Evolutionary conservation across 2,888 invertebrate genomes (phyloP).

Genomic region (Lissocephala sabroskyi): DNA sequence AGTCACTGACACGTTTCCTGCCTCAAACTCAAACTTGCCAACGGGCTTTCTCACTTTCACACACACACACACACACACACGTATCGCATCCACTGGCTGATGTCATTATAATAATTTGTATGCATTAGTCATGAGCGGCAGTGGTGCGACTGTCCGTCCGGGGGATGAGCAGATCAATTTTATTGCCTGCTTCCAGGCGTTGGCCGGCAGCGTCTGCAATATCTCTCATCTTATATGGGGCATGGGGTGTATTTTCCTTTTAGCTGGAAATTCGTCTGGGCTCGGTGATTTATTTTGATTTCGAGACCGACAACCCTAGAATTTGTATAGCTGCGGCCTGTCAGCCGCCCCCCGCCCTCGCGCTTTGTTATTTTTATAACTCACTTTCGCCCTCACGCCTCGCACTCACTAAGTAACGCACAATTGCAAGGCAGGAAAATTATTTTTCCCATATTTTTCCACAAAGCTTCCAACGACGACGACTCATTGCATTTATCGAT

Average conservation of each 20-base stretch:
- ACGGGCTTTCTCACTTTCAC: conserved; percentile 52
- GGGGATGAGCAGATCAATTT: neutral
- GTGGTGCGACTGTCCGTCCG: conserved; percentile 3
- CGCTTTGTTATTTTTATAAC: conserved; percentile 18
- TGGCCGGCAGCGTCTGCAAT: neutral
- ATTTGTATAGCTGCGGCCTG: too few species aligned
- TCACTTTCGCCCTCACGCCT: too few species aligned
- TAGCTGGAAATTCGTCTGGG: conserved; percentile 45
- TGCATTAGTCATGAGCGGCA: conserved; percentile 40
- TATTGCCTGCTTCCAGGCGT: conserved; percentile 2
- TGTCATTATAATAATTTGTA: conserved; percentile 57
- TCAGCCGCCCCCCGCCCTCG: too few species aligned
- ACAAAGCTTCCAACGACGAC: conserved; percentile 17
- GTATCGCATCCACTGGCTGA: conserved; percentile 28
- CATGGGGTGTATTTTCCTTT: conserved; percentile 21
- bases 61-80: too few species aligned
- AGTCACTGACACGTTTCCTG: conserved; percentile 51
- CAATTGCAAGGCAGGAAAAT: conserved; percentile 31
- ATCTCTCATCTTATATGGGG: neutral
- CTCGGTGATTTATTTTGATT: conserved; percentile 31
- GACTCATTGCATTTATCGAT: conserved; percentile 57
- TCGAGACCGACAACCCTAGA: too few species aligned
- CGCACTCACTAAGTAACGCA: conserved; percentile 23
- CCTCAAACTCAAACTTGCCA: conserved; percentile 42
- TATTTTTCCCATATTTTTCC: conserved; percentile 26